A percentile compares a stretch with the other conserved stretches of the same genome.
phyloP scores from a whole-genome alignment of 2,113 vertebrate species.

The Orientallactaga bullata region DNA sequence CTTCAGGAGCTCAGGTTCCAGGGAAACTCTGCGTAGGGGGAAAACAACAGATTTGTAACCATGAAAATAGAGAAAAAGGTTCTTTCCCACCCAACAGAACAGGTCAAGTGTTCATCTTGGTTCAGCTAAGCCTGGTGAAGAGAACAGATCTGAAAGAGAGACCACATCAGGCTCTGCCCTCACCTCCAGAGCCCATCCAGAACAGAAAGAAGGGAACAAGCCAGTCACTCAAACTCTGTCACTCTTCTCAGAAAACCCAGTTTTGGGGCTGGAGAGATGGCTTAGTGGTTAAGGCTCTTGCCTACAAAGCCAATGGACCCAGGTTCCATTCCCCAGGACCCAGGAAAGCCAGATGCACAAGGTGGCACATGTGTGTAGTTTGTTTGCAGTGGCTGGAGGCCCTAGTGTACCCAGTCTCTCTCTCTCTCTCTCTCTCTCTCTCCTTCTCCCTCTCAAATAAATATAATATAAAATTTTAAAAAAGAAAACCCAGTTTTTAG shows the following conservation, averaged over 20 bases:
- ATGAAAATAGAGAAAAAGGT: slow-evolving; percentile 1
- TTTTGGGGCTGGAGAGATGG: neutral
- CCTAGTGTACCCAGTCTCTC: no score
- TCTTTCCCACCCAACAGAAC: slow-evolving; percentile 49
- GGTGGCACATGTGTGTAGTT: no score
- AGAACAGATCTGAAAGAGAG: slow-evolving; percentile 39
- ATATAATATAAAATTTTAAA: no score
- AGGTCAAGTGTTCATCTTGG: slow-evolving; percentile 50
- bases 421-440: no score
- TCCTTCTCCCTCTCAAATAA: no score
- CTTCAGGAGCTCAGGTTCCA: slow-evolving; percentile 81
- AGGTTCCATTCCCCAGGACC: no score
- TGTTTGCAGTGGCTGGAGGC: no score
- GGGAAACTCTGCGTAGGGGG: slow-evolving; percentile 70
- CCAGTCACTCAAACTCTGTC: slow-evolving; percentile 25
- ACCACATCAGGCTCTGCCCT: neutral
- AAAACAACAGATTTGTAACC: slow-evolving; percentile 48
- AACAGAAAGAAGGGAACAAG: neutral
- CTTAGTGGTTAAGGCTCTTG: no score
- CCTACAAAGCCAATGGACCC: no score
- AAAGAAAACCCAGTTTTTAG: neutral
- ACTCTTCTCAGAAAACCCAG: slow-evolving; percentile 2
- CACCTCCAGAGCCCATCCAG: neutral
- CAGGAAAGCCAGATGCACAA: no score
- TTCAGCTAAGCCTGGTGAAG: slow-evolving; percentile 62